Conservation (phyloP, 2,797 vertebrate genomes). For the Liparis tanakae region DNA sequence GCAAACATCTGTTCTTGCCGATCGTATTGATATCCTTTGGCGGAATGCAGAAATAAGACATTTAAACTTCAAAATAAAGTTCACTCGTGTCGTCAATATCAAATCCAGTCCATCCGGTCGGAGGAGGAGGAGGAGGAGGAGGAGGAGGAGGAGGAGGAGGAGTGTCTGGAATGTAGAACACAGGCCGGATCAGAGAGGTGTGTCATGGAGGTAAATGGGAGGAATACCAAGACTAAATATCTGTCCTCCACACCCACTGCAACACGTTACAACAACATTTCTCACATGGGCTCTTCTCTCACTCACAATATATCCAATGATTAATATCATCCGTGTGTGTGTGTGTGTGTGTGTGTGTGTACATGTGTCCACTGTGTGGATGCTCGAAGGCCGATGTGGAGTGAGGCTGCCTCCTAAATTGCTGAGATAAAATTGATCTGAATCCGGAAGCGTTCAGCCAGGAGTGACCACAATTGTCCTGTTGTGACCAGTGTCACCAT, state of each 20-base stretch:
- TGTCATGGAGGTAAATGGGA: conserved; percentile 17
- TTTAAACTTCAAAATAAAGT: conserved; percentile 65
- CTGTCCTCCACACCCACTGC: conserved; percentile 9
- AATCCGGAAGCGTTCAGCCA: conserved; percentile 58
- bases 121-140: conserved; percentile 61
- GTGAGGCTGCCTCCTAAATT: conserved; percentile 43
- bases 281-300: conserved; percentile 25
- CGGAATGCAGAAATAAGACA: conserved; percentile 63
- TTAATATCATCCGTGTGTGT: no score
- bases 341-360: neutral
- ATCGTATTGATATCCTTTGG: conserved; percentile 54
- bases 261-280: conserved; percentile 6
- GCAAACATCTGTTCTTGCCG: conserved; percentile 49
- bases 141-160: conserved; percentile 61
- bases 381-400: conserved; percentile 41
- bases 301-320: conserved; percentile 13
- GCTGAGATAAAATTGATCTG: conserved; percentile 51
- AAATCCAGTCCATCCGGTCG: conserved; percentile 61
- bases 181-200: conserved; percentile 31
- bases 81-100: conserved; percentile 51
- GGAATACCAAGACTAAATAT: conserved; percentile 13
- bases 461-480: conserved; percentile 56
- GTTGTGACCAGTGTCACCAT: conserved; percentile 41
- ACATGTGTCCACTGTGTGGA: neutral
- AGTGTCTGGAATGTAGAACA: conserved; percentile 51